A percentile compares a stretch with the other conserved stretches of the same genome.
Conservation (phyloP, 2,888 invertebrate genomes). For the Bombylius major region DNA sequence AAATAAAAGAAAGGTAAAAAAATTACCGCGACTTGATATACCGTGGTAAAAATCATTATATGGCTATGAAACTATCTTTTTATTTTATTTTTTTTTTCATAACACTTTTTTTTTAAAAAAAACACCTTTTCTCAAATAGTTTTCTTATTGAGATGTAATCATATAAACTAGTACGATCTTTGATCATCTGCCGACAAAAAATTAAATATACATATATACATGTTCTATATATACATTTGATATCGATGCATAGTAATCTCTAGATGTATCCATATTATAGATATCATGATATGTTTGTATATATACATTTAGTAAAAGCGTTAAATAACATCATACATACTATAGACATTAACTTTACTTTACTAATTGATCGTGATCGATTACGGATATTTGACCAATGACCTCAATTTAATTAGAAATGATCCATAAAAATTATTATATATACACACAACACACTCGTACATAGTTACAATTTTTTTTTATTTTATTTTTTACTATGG, state of each 20-base stretch:
- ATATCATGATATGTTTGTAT: too few relatives aligned
- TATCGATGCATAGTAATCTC: background rate
- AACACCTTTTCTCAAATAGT: too few relatives aligned
- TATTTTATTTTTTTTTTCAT: background rate
- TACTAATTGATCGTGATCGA: slow-evolving; percentile 9
- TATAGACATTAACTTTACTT: background rate
- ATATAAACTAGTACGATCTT: slow-evolving; percentile 2
- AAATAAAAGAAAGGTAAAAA: background rate
- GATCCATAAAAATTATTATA: background rate
- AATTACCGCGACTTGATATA: background rate
- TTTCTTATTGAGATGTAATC: slow-evolving; percentile 8
- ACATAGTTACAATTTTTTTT: too few relatives aligned
- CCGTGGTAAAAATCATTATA: background rate
- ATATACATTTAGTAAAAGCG: too few relatives aligned
- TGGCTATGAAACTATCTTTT: background rate
- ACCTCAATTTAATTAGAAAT: background rate
- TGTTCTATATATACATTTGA: too few relatives aligned
- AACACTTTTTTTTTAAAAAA: background rate
- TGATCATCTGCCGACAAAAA: slow-evolving; percentile 4
- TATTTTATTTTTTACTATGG: too few relatives aligned
- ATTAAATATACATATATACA: background rate
- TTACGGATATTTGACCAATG: slow-evolving; percentile 5
- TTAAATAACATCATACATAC: too few relatives aligned
- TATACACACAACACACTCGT: too few relatives aligned
- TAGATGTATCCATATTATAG: too few relatives aligned